Percentiles rank a stretch among this genome's conserved stretches.
These are phyloP conservation scores for Athene noctua DNA, from an alignment of 2,113 vertebrate species.

Conservation along the genomic window DNA sequence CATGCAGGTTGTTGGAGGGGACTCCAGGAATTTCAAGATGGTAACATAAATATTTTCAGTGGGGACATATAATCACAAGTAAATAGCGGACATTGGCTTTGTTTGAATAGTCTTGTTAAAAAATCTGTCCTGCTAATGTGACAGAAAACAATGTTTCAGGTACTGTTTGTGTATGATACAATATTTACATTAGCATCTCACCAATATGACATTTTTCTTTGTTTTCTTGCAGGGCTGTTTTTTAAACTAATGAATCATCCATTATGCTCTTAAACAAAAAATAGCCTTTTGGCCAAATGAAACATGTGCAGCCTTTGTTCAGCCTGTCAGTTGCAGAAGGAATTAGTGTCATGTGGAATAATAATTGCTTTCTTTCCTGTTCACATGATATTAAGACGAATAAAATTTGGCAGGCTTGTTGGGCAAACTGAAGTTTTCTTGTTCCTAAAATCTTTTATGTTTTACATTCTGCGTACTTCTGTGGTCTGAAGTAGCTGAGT, in stretches of 20 bases:
- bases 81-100: not conserved
- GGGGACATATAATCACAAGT: not conserved
- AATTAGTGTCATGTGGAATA: conserved; percentile 27
- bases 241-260: conserved; percentile 25
- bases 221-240: not conserved
- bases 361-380: conserved; percentile 22
- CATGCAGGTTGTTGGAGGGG: not conserved
- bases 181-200: not conserved
- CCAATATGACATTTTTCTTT: not conserved
- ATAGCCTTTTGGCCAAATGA: conserved; percentile 31
- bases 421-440: not conserved
- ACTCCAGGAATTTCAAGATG: not conserved
- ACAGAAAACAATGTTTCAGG: not conserved
- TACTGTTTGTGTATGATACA: not conserved
- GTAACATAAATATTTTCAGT: not conserved
- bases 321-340: conserved; percentile 14
- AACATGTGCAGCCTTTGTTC: conserved; percentile 15
- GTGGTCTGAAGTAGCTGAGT: not conserved
- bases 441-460: not conserved
- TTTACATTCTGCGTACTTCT: not conserved
- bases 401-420: conserved; percentile 1
- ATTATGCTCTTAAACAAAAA: conserved; percentile 26
- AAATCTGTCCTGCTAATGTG: not conserved
- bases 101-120: not conserved
- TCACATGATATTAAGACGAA: not conserved